Evolutionary conservation across 35 echinoderm and acorn worm genomes (phyloP).

Genomic region (Stichopus chloronotus): DNA sequence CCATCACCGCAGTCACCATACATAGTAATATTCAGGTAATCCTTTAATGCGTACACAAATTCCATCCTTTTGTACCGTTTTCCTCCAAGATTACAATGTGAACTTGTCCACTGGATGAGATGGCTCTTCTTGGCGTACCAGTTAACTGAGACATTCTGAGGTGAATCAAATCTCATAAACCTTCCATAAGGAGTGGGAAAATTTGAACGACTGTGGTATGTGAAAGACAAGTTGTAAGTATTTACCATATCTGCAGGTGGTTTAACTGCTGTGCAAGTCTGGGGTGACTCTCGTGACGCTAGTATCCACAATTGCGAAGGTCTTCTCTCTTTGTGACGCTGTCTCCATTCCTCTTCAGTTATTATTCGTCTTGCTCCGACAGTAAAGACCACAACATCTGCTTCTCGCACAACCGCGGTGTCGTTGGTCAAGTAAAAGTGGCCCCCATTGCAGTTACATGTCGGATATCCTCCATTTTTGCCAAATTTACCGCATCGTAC

Average conservation of each 20-base stretch:
- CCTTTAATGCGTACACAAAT: conserved; percentile 2
- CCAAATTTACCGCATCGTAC: conserved; percentile 28
- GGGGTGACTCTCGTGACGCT: no score
- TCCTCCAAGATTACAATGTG: not conserved
- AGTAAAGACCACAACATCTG: no score
- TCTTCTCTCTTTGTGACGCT: no score
- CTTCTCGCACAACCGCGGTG: not conserved
- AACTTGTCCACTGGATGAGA: conserved; percentile 23
- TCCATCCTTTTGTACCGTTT: not conserved
- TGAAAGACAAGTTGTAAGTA: conserved; percentile 32
- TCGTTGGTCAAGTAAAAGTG: not conserved
- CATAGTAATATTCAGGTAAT: conserved; percentile 27
- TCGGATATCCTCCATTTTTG: not conserved
- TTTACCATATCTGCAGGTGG: not conserved
- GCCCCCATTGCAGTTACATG: not conserved
- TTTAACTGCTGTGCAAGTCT: no score
- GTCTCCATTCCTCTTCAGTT: no score
- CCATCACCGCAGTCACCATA: conserved; percentile 42
- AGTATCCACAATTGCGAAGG: no score
- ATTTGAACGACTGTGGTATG: conserved; percentile 31
- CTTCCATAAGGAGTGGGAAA: conserved; percentile 29
- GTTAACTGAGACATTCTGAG: not conserved
- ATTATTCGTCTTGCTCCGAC: no score
- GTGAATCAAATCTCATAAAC: not conserved
- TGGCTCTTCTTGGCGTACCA: conserved; percentile 39